A percentile compares a stretch with the other conserved stretches of the same genome.
Conservation (phyloP, 2,797 vertebrate species). For the Lithobates sylvaticus region DNA sequence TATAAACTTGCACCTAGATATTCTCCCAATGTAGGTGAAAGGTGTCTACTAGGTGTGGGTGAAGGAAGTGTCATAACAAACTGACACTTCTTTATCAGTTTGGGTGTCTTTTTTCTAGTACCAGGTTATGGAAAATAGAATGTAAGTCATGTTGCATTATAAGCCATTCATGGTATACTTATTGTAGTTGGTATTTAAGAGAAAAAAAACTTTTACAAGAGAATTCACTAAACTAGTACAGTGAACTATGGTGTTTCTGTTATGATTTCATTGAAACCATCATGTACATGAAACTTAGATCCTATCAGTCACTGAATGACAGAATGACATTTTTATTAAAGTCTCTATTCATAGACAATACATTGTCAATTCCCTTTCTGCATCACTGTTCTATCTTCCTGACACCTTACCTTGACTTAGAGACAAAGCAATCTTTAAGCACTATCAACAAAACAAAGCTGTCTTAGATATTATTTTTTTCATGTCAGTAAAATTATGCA, state of each 20-base stretch:
- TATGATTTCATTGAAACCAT: slow-evolving; percentile 25
- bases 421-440: slow-evolving; percentile 12
- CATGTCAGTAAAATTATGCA: too few species aligned
- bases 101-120: too few species aligned
- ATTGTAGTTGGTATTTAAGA: background rate
- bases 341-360: background rate
- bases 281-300: slow-evolving; percentile 16
- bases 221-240: background rate
- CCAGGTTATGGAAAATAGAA: too few species aligned
- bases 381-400: slow-evolving; percentile 12
- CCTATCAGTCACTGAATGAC: slow-evolving; percentile 9
- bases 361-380: background rate
- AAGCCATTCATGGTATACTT: background rate
- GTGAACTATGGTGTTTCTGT: background rate
- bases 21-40: too few species aligned
- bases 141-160: background rate
- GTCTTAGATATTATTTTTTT: background rate
- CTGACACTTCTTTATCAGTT: too few species aligned
- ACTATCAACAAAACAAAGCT: background rate
- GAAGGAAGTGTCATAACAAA: too few species aligned
- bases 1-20: too few species aligned
- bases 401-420: background rate
- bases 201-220: background rate
- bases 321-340: slow-evolving; percentile 3
- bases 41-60: too few species aligned